Evolutionary conservation across 2,888 invertebrate genomes (phyloP).

Genomic region (Microctonus hyperodae): DNA sequence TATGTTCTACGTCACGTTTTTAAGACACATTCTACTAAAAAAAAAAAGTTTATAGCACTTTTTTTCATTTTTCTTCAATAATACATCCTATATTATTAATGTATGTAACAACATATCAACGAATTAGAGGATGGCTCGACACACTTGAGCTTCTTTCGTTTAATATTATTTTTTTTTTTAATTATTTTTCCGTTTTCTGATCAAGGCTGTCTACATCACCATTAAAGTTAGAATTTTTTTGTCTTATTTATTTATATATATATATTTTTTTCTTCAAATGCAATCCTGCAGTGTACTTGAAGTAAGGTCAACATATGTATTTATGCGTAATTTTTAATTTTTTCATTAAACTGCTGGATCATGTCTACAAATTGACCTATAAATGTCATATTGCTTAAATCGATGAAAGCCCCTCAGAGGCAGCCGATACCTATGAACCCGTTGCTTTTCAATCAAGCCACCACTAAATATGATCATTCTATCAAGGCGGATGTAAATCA

Average conservation of each 20-base stretch:
- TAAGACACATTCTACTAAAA: slow-evolving; percentile 57
- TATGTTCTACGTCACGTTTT: slow-evolving; percentile 46
- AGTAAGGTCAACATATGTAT: slow-evolving; percentile 9
- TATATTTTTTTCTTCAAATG: background rate
- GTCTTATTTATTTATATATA: background rate
- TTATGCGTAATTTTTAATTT: slow-evolving; percentile 17
- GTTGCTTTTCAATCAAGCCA: slow-evolving; percentile 29
- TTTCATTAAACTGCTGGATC: slow-evolving; percentile 49
- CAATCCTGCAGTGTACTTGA: background rate
- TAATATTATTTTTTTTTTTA: background rate
- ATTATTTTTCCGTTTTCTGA: background rate
- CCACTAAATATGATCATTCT: slow-evolving; percentile 32
- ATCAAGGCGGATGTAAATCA: slow-evolving; percentile 62
- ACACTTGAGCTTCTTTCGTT: slow-evolving; percentile 33
- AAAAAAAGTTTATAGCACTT: slow-evolving; percentile 51
- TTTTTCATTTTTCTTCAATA: slow-evolving; percentile 29
- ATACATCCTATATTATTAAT: slow-evolving; percentile 53
- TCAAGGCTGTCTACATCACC: slow-evolving; percentile 30
- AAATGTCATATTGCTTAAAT: slow-evolving; percentile 63
- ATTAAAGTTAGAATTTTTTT: slow-evolving; percentile 1
- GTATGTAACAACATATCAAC: slow-evolving; percentile 57
- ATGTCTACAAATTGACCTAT: slow-evolving; percentile 57
- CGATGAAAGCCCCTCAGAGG: slow-evolving; percentile 63
- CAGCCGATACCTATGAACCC: slow-evolving; percentile 37
- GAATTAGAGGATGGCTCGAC: slow-evolving; percentile 40